Percentiles rank a stretch among this genome's conserved stretches.
Conservation (phyloP, 2,113 vertebrate species). For the Python bivittatus region DNA sequence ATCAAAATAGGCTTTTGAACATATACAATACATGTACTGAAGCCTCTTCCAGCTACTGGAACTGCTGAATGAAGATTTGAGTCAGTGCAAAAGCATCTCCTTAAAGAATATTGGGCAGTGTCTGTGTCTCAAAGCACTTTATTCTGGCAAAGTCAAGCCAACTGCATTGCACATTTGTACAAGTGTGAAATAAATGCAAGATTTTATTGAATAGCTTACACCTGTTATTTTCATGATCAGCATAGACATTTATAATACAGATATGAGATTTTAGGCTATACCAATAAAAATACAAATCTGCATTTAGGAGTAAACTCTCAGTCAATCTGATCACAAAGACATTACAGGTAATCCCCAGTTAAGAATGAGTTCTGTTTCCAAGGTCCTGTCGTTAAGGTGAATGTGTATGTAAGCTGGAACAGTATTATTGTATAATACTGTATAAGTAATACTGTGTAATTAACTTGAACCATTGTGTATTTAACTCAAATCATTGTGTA, state of each 20-base stretch:
- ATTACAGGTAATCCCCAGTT: conserved; percentile 15
- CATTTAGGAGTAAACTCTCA: not conserved
- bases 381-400: too few species aligned
- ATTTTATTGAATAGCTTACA: not conserved
- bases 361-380: too few species aligned
- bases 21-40: not conserved
- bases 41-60: not conserved
- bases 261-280: not conserved
- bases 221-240: not conserved
- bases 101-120: not conserved
- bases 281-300: not conserved
- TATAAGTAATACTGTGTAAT: too few species aligned
- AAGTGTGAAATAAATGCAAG: not conserved
- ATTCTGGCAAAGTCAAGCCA: not conserved
- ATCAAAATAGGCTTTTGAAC: not conserved
- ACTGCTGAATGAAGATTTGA: not conserved
- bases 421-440: too few species aligned
- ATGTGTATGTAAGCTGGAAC: too few species aligned
- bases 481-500: too few species aligned
- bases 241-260: not conserved
- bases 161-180: not conserved
- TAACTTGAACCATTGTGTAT: too few species aligned
- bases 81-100: not conserved
- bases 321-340: not conserved
- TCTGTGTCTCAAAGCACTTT: not conserved